Conservation (phyloP, 2,888 invertebrate species). For the Aethes cnicana region DNA sequence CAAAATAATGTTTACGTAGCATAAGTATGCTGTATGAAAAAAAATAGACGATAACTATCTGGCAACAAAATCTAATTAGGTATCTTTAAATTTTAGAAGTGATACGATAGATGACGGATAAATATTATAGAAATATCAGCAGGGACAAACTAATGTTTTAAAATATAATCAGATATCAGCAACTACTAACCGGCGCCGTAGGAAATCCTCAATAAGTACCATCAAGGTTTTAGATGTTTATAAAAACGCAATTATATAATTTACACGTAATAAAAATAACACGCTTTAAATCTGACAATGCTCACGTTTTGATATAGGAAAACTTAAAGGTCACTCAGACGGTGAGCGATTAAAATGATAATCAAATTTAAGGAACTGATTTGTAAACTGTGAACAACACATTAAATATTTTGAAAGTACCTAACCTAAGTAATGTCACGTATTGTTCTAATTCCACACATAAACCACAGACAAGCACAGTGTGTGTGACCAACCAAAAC, state of each 20-base stretch:
- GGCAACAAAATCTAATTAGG: too few relatives aligned
- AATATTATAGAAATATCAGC: too few relatives aligned
- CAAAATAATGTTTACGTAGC: too few relatives aligned
- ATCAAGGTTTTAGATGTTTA: slow-evolving; percentile 8
- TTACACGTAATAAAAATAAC: slow-evolving; percentile 13
- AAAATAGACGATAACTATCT: too few relatives aligned
- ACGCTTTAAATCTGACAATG: slow-evolving; percentile 13
- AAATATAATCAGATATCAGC: not conserved
- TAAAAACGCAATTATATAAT: slow-evolving; percentile 8
- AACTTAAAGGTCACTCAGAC: slow-evolving; percentile 12
- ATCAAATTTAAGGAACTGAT: slow-evolving; percentile 2
- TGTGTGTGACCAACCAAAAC: not conserved
- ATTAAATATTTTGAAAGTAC: slow-evolving; percentile 2
- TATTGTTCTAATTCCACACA: too few relatives aligned
- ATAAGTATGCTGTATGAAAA: too few relatives aligned
- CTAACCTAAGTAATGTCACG: not conserved
- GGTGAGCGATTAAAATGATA: slow-evolving; percentile 6
- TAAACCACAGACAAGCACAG: not conserved
- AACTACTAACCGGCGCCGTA: not conserved
- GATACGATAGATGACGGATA: too few relatives aligned
- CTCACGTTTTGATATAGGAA: not conserved
- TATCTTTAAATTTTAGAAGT: too few relatives aligned
- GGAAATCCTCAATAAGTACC: slow-evolving; percentile 16
- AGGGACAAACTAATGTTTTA: too few relatives aligned
- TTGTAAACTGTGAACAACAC: too few relatives aligned